Conservation (phyloP, 92 coral and sea anemone species). For the Porites cylindrica region DNA sequence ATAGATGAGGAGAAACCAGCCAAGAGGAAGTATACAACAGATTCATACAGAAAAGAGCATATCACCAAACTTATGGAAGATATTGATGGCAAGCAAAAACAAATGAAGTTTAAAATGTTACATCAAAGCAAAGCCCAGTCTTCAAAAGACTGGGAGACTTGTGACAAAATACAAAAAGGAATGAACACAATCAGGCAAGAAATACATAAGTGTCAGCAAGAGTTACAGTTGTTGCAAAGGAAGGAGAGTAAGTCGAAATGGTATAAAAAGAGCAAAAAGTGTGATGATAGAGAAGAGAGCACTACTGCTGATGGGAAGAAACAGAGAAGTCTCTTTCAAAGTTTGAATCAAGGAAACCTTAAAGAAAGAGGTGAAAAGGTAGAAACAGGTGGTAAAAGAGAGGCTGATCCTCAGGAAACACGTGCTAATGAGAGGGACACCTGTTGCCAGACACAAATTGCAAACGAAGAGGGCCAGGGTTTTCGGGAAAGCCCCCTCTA, state of each 20-base stretch:
- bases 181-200: slow-evolving; percentile 56
- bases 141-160: slow-evolving; percentile 64
- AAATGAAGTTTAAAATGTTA: slow-evolving; percentile 48
- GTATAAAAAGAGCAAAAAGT: slow-evolving; percentile 15
- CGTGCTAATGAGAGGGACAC: background rate
- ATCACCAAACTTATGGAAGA: slow-evolving; percentile 45
- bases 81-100: slow-evolving; percentile 62
- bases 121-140: slow-evolving; percentile 56
- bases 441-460: background rate
- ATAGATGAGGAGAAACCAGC: background rate
- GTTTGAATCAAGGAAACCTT: no score
- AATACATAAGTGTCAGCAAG: slow-evolving; percentile 24
- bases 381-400: background rate
- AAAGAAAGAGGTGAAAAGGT: no score
- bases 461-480: slow-evolving; percentile 4
- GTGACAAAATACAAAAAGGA: slow-evolving; percentile 54
- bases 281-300: slow-evolving; percentile 1
- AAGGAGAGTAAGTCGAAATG: slow-evolving; percentile 48
- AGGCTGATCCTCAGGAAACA: background rate
- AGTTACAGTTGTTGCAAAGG: slow-evolving; percentile 30
- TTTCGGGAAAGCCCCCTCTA: slow-evolving; percentile 51
- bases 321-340: background rate
- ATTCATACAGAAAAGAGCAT: slow-evolving; percentile 46
- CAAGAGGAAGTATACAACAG: slow-evolving; percentile 56
- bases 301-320: background rate